phyloP scores from a whole-genome alignment of 2,113 vertebrate genomes.

The Triplophysa rosa region DNA sequence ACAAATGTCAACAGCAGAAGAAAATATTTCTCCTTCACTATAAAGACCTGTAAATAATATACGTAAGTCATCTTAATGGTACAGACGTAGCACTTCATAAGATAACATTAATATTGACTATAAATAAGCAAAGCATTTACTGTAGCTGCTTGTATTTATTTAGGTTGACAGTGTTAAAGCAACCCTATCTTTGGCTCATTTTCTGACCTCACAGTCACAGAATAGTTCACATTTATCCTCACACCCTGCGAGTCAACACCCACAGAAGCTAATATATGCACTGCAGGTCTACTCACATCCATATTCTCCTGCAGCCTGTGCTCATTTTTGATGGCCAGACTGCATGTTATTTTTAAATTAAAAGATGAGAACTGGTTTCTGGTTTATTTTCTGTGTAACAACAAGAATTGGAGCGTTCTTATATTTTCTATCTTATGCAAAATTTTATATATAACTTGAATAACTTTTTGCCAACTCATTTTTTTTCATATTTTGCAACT shows the following conservation, averaged over 20 bases:
- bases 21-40: neutral
- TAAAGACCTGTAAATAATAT: too few relatives aligned
- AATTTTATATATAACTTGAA: too few relatives aligned
- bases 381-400: too few relatives aligned
- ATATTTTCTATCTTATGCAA: too few relatives aligned
- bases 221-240: constrained; percentile 34
- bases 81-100: neutral
- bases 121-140: neutral
- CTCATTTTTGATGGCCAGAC: too few relatives aligned
- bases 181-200: neutral
- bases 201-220: constrained; percentile 23
- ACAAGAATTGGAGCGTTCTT: too few relatives aligned
- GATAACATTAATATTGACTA: too few relatives aligned
- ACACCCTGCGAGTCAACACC: constrained; percentile 18
- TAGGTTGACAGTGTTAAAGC: neutral
- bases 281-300: neutral
- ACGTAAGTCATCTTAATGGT: neutral
- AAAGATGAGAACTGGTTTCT: too few relatives aligned
- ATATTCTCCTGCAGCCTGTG: neutral
- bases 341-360: too few relatives aligned
- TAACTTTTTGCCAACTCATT: too few relatives aligned
- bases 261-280: constrained; percentile 3
- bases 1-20: neutral
- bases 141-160: neutral
- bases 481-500: too few relatives aligned